These are phyloP conservation scores for Momotus momota DNA, from an alignment of 2,797 vertebrate genomes.

Conservation along the genomic window DNA sequence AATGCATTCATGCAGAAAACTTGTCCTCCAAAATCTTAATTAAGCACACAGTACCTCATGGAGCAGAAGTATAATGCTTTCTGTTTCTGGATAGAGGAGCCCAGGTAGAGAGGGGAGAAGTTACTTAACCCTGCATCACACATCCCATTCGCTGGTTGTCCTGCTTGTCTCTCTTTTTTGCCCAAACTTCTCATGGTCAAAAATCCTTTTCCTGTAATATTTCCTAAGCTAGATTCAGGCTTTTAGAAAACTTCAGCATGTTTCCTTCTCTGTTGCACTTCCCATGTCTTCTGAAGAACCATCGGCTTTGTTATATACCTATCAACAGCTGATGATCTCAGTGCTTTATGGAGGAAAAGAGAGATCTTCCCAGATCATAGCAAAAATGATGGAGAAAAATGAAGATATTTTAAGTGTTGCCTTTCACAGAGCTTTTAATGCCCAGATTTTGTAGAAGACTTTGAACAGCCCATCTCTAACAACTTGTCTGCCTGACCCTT, in stretches of 20 bases:
- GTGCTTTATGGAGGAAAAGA: background rate
- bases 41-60: slow-evolving; percentile 6
- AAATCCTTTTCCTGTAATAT: background rate
- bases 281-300: background rate
- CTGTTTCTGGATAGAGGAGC: background rate
- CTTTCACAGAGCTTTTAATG: slow-evolving; percentile 40
- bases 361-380: background rate
- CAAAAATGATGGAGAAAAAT: slow-evolving; percentile 18
- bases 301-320: background rate
- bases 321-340: background rate
- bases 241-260: background rate
- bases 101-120: background rate
- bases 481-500: slow-evolving; percentile 67
- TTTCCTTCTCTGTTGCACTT: background rate
- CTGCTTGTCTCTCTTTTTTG: background rate
- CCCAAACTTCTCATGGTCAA: background rate
- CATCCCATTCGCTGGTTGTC: background rate
- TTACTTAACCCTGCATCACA: background rate
- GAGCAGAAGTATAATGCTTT: slow-evolving; percentile 19
- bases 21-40: slow-evolving; percentile 55
- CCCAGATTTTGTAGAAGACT: slow-evolving; percentile 58
- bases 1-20: slow-evolving; percentile 58
- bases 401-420: slow-evolving; percentile 45
- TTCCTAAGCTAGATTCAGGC: background rate
- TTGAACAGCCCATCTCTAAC: slow-evolving; percentile 61